phyloP scores from a whole-genome alignment of 2,113 vertebrate species.

The Lophochroa leadbeateri region DNA sequence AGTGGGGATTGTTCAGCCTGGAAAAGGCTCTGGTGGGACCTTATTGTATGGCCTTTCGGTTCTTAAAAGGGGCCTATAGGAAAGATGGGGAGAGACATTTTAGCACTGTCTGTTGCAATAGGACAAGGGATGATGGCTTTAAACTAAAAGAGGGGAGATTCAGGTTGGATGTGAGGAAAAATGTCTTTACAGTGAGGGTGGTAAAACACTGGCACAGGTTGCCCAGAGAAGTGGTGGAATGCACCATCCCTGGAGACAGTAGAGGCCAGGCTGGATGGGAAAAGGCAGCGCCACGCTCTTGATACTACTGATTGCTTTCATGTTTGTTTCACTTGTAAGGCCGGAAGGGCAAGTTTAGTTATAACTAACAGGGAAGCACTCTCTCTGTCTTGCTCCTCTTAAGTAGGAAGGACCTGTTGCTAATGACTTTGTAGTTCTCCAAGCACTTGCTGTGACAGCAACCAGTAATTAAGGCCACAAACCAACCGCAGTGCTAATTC shows the following conservation, averaged over 20 bases:
- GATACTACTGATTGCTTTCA: neutral
- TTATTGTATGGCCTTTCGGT: neutral
- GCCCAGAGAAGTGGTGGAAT: neutral
- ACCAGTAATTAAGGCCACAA: neutral
- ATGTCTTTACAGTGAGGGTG: neutral
- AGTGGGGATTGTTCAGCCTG: neutral
- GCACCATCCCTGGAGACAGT: neutral
- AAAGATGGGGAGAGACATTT: neutral
- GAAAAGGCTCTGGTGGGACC: neutral
- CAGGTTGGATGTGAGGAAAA: neutral
- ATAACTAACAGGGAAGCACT: neutral
- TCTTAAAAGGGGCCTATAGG: neutral
- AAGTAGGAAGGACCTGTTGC: neutral
- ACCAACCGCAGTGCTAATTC: neutral
- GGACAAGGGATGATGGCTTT: neutral
- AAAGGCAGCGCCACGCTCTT: neutral
- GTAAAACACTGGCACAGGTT: neutral
- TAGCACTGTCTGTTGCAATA: neutral
- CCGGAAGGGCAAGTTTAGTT: neutral
- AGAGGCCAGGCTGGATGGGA: neutral
- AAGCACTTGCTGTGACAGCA: neutral
- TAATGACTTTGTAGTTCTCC: neutral
- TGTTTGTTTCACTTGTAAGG: neutral
- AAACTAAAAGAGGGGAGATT: neutral
- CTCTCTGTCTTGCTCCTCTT: neutral